A percentile compares a stretch with the other conserved stretches of the same genome.
Conservation (phyloP, 1,140 invertebrate species). For the Cepaea nemoralis region DNA sequence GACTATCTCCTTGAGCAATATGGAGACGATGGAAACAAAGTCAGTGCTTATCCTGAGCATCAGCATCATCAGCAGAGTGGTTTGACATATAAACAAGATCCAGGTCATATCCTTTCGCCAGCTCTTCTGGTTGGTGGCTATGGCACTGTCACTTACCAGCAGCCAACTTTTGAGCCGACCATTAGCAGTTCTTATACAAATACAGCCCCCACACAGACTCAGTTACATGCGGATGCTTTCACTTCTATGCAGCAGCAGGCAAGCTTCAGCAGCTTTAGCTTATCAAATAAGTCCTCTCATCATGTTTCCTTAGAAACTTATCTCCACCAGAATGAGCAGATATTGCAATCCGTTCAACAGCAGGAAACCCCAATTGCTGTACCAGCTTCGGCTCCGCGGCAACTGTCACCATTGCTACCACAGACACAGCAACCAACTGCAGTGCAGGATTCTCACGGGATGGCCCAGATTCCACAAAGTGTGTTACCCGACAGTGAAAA, state of each 20-base stretch:
- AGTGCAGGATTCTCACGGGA: background rate
- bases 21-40: background rate
- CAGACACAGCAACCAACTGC: too few species aligned
- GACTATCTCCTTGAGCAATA: conserved; percentile 18
- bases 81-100: background rate
- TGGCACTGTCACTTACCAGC: background rate
- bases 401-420: background rate
- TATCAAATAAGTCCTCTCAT: background rate
- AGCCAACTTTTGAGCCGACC: background rate
- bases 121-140: background rate
- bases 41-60: background rate
- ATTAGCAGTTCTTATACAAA: conserved; percentile 2
- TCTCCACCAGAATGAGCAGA: background rate
- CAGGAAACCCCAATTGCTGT: background rate
- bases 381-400: background rate
- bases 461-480: background rate
- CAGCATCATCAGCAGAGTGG: conserved; percentile 12
- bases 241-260: conserved; percentile 6
- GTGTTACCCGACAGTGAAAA: conserved; percentile 5
- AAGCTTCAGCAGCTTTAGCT: background rate
- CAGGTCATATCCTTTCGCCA: background rate
- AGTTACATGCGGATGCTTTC: background rate
- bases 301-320: background rate
- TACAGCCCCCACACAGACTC: background rate
- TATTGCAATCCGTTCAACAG: background rate